Evolutionary conservation across 1,140 invertebrate species (phyloP).

Genomic region (Brachionus manjavacas): DNA sequence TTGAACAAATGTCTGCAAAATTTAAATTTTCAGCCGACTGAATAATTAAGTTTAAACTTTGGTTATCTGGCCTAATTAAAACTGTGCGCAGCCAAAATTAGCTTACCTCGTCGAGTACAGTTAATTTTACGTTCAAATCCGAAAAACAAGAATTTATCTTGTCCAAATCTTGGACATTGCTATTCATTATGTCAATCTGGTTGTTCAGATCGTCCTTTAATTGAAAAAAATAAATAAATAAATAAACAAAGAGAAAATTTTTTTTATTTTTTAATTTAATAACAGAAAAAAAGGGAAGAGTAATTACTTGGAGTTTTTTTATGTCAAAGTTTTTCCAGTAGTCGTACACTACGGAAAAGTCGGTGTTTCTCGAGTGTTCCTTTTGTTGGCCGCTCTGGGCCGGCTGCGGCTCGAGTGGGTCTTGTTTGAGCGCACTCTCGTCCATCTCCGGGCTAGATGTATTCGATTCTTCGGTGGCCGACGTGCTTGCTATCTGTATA

Average conservation of each 20-base stretch:
- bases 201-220: background rate
- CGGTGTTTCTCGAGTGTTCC: background rate
- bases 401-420: background rate
- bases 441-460: background rate
- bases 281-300: background rate
- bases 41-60: background rate
- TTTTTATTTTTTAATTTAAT: background rate
- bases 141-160: slow-evolving; percentile 3
- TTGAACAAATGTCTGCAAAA: slow-evolving; percentile 18
- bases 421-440: background rate
- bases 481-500: background rate
- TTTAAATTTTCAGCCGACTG: background rate
- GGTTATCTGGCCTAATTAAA: background rate
- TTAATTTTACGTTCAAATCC: background rate
- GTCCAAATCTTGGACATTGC: background rate
- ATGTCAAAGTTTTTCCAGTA: slow-evolving; percentile 33
- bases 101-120: background rate
- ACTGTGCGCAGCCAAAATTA: background rate
- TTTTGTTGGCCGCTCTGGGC: background rate
- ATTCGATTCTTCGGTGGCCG: background rate
- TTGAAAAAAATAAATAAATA: background rate
- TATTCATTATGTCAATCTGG: background rate
- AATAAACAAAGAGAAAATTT: background rate
- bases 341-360: background rate
- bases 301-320: background rate